phyloP scores from a whole-genome alignment of 2,888 invertebrate genomes.

The Ligdia adustata region DNA sequence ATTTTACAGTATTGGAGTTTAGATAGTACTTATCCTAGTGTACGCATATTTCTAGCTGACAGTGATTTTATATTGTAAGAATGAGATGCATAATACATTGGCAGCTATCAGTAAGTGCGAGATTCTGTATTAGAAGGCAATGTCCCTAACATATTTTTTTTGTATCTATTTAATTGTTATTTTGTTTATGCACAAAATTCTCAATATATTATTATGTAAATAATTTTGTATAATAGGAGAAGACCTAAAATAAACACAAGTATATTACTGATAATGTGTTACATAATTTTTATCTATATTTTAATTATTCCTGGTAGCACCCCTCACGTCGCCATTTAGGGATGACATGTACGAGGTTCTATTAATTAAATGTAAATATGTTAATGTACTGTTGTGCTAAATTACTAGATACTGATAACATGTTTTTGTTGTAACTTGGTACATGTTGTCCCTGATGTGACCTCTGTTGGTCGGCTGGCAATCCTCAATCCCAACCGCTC shows the following conservation, averaged over 20 bases:
- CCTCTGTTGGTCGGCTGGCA: constrained; percentile 63
- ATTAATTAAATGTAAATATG: constrained; percentile 22
- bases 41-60: constrained; percentile 82
- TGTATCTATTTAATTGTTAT: constrained; percentile 85
- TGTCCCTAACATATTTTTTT: constrained; percentile 78
- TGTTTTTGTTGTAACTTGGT: constrained; percentile 45
- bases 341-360: constrained; percentile 77
- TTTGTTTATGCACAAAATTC: constrained; percentile 84
- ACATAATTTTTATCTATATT: constrained; percentile 78
- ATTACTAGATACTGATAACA: constrained; percentile 1
- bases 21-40: constrained; percentile 82
- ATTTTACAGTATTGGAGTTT: constrained; percentile 82
- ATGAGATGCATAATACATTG: constrained; percentile 81
- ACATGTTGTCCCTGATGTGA: constrained; percentile 76
- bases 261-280: constrained; percentile 83
- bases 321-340: constrained; percentile 82
- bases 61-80: constrained; percentile 82
- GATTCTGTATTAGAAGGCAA: constrained; percentile 78
- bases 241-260: constrained; percentile 84
- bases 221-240: constrained; percentile 84
- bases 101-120: constrained; percentile 78
- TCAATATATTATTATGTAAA: constrained; percentile 85
- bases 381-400: constrained; percentile 7
- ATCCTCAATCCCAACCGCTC: constrained; percentile 56
- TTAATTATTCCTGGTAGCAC: constrained; percentile 85